Percentiles rank a stretch among this genome's conserved stretches.
These are phyloP conservation scores for Larimichthys polyactis DNA, from an alignment of 2,113 vertebrate genomes.

Conservation along the genomic window DNA sequence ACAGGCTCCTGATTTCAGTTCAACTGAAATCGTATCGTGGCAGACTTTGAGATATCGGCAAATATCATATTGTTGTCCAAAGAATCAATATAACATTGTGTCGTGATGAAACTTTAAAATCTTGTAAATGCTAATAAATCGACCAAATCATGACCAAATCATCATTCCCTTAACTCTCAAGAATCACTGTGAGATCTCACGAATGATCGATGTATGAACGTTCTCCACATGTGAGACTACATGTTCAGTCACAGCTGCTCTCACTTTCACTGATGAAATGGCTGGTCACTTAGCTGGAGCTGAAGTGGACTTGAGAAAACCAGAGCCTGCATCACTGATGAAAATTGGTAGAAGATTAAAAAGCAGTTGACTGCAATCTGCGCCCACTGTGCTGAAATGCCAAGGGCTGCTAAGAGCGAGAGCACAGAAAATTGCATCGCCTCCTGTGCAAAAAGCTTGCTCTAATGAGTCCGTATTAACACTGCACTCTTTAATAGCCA, in stretches of 20 bases:
- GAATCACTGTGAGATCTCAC: no score
- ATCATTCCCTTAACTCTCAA: not conserved
- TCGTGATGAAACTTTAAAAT: no score
- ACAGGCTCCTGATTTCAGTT: no score
- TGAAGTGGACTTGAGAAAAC: slow-evolving; percentile 13
- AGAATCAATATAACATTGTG: no score
- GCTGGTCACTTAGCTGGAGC: not conserved
- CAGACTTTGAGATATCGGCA: no score
- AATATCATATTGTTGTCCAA: no score
- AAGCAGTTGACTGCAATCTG: slow-evolving; percentile 60
- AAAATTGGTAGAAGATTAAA: slow-evolving; percentile 71
- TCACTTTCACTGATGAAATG: slow-evolving; percentile 1
- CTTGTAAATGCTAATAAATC: no score
- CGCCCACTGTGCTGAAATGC: slow-evolving; percentile 64
- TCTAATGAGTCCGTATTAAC: slow-evolving; percentile 64
- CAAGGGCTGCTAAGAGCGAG: slow-evolving; percentile 51
- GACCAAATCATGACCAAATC: no score
- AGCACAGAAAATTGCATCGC: slow-evolving; percentile 46
- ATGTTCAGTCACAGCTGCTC: not conserved
- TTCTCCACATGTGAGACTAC: not conserved
- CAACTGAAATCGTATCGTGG: no score
- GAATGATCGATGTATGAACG: no score
- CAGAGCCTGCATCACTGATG: slow-evolving; percentile 31
- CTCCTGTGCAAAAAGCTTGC: slow-evolving; percentile 50
- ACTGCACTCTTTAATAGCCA: slow-evolving; percentile 47